Base-by-base conservation (phyloP, 2,113 vertebrate species). In the Sisor rabdophorus region DNA sequence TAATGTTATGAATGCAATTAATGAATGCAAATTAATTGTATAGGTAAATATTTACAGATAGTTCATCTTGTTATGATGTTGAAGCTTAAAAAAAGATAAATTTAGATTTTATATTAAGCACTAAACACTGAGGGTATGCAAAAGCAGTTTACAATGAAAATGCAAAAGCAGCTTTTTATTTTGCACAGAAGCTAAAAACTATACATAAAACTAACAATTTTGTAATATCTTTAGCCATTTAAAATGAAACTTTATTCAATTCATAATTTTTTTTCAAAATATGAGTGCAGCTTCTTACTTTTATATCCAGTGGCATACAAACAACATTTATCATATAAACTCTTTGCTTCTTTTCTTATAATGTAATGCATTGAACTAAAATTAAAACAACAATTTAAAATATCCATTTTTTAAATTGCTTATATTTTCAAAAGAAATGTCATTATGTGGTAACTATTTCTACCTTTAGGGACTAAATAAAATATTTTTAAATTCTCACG, bases 151-250 rank as follows among this genome's bases (percentile, higher is more conserved):
- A 67, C 8, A 0, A 44, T 67, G n/a, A 15, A 48, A 24, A 48
- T 48, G n/a, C 48, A 26, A n/a, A 44, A 47, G n/a, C 64, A 48
- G 24, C 30, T 24, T 69, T 52, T 69, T 69, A 69, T 67, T 26
- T 67, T 40, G 64, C 64, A 26, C 64, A 50, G 47, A 69, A 16
- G 10, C 44, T 28, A 11, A 47, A 4, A 30, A 10, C 30, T 11
- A 69, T 52, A 52, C 16, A 69, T 52, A 52, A 52, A 30, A 20
- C 65, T 20, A 10, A 69, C 24, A 69, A 30, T 69, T 69, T 22
- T 17, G 3, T 48, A 26, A 65, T 47, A 22, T 30, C 8, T 24
- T 3, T 48, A 47, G 15, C n/a, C 47, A 68, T 48, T 17, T n/a
- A 15, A 48, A 67, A 30, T 48, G n/a, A 32, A 19, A 56, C 44